Evolutionary conservation across 2,113 vertebrate genomes (phyloP).

Genomic region (Oreamnos americanus): DNA sequence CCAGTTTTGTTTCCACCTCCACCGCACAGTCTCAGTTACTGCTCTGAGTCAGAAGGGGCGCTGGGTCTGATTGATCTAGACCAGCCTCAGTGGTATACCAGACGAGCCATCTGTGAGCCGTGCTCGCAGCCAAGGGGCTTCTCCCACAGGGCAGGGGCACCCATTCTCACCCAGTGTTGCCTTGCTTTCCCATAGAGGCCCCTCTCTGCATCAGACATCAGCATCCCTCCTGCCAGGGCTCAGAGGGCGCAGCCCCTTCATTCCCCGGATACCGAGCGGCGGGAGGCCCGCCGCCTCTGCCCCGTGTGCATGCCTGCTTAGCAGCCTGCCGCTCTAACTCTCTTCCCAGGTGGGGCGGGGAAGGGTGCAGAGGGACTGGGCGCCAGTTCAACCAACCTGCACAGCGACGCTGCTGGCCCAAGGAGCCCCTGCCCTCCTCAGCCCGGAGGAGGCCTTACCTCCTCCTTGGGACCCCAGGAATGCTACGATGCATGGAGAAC

Average conservation of each 20-base stretch:
- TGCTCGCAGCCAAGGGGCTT: neutral
- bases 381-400: neutral
- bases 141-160: accelerated
- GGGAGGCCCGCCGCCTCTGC: accelerated
- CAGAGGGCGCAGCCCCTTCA: neutral
- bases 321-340: neutral
- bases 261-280: neutral
- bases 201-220: accelerated
- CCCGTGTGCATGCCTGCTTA: accelerated
- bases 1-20: neutral
- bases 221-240: too few relatives aligned
- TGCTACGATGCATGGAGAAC: neutral
- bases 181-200: neutral
- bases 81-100: neutral
- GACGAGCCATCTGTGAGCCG: neutral
- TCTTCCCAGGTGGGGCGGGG: neutral
- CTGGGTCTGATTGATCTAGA: too few relatives aligned
- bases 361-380: neutral
- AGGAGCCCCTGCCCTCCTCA: neutral
- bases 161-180: neutral
- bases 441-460: neutral
- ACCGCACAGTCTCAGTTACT: neutral
- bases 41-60: neutral
- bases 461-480: neutral
- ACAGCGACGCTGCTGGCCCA: neutral